Evolutionary conservation across 30 jellyfish, hydroid and myxozoan species (phyloP), one percentile per base, ranked within the genome.

Genomic region (Clytia hemisphaerica): DNA sequence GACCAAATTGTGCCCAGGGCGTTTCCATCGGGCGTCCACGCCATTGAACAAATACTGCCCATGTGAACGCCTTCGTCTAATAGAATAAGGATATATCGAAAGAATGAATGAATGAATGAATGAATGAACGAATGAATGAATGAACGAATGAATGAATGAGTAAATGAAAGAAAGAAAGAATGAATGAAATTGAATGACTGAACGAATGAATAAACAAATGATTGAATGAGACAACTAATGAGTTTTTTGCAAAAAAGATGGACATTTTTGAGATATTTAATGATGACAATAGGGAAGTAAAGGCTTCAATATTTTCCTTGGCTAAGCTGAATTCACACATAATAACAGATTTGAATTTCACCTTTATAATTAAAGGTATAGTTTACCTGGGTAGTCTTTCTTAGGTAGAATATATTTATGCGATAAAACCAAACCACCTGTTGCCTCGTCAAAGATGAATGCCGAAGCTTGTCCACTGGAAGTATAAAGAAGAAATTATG

Each of bases 11-110:
- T 75, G 7, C 92, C 93, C 85, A 88, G 70, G 1, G 94, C 93
- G 62, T 94, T 65, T 21, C 97, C 94, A 75, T 88, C 97, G 44
- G 97, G 95, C 22, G 97, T 70, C 94, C 97, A 88, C 6, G 84
- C 54, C 57, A 76, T 58, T 47, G 85, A 62, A 32, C 64, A 37
- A 25, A 88, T 85, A 67, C 47, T 42, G 24, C 97, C 97, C 24
- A 85, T 89, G 37, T 81, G 80, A 16, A 47, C 58, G 46, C 95
- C 97, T 59, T 77, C 83, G 58, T 88, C 97, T 88, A 45, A 4
- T 38, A 51, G 35, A 37, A n/a, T n/a, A n/a, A n/a, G n/a, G n/a
- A n/a, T n/a, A n/a, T n/a, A n/a, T n/a, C n/a, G n/a, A n/a, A n/a
- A n/a, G n/a, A n/a, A n/a, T n/a, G n/a, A n/a, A n/a, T n/a, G n/a